phyloP scores from a whole-genome alignment of 2,888 invertebrate species.

The Pollenia amentaria region DNA sequence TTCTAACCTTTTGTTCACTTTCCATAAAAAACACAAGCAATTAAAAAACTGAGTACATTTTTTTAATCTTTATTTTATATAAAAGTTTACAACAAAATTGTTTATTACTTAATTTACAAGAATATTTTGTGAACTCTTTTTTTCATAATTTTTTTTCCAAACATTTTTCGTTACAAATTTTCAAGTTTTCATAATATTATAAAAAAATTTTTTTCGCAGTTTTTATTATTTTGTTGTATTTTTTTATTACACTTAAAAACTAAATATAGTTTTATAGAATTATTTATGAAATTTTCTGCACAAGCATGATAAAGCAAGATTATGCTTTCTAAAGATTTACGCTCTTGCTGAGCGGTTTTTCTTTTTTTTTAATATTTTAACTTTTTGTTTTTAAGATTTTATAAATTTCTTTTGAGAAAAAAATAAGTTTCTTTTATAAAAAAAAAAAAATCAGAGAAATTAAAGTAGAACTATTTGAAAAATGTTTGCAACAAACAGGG shows the following conservation, averaged over 20 bases:
- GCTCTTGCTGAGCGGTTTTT: conserved; percentile 7
- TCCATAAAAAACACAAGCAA: neutral
- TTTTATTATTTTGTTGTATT: conserved; percentile 39
- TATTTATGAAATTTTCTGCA: conserved; percentile 57
- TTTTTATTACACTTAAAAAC: conserved; percentile 64
- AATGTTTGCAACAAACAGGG: conserved; percentile 45
- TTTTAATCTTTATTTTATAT: conserved; percentile 32
- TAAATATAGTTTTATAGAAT: conserved; percentile 57
- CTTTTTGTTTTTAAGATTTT: conserved; percentile 52
- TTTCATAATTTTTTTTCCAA: neutral
- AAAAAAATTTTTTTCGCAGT: conserved; percentile 3
- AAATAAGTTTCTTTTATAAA: conserved; percentile 13
- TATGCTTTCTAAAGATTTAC: conserved; percentile 35
- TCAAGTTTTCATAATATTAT: conserved; percentile 41
- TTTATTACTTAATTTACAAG: conserved; percentile 63
- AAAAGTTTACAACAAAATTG: conserved; percentile 55
- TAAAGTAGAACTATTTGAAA: conserved; percentile 40
- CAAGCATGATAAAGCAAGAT: conserved; percentile 46
- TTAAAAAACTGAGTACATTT: neutral
- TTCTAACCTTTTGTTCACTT: neutral
- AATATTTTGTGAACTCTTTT: conserved; percentile 48
- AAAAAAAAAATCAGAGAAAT: conserved; percentile 1
- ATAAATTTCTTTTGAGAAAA: conserved; percentile 36
- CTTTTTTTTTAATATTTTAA: neutral
- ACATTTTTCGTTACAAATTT: conserved; percentile 36